A percentile compares a stretch with the other conserved stretches of the same genome.
phyloP scores from a whole-genome alignment of 2,797 vertebrate species.

The Capromys pilorides region DNA sequence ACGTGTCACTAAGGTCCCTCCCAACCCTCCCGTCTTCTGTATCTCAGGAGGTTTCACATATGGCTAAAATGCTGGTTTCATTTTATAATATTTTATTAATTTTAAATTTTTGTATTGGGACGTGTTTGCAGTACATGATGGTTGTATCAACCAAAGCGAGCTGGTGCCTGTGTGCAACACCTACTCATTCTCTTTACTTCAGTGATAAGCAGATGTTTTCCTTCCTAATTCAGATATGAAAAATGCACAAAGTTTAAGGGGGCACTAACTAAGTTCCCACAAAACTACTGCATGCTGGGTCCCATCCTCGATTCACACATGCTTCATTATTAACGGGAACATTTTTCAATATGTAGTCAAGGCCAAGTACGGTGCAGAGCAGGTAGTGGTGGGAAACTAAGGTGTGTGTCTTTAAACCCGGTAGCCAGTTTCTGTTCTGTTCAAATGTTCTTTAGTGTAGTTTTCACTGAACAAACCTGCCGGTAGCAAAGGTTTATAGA shows the following conservation, averaged over 20 bases:
- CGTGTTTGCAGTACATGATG: not conserved
- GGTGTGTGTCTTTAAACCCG: not conserved
- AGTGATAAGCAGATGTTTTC: not conserved
- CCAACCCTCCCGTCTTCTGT: not conserved
- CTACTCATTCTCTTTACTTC: not conserved
- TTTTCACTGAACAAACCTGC: constrained; percentile 1
- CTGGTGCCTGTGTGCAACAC: not conserved
- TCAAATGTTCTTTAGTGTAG: not conserved
- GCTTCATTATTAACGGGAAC: not conserved
- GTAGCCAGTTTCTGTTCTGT: not conserved
- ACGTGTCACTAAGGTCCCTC: not conserved
- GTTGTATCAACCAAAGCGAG: not conserved
- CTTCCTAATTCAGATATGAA: not conserved
- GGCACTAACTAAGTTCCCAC: not conserved
- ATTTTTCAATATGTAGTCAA: not conserved
- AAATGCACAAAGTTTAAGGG: not conserved
- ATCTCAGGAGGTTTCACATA: not conserved
- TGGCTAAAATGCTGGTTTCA: not conserved
- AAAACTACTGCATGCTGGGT: not conserved
- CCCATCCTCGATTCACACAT: not conserved
- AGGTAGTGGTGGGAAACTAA: not conserved
- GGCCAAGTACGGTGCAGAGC: not conserved
- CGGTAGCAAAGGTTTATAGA: not conserved
- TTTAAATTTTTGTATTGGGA: not conserved
- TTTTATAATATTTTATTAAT: not conserved